These are phyloP conservation scores for Aphaenogaster floridana DNA, from an alignment of 1,140 invertebrate species.

Conservation along the genomic window DNA sequence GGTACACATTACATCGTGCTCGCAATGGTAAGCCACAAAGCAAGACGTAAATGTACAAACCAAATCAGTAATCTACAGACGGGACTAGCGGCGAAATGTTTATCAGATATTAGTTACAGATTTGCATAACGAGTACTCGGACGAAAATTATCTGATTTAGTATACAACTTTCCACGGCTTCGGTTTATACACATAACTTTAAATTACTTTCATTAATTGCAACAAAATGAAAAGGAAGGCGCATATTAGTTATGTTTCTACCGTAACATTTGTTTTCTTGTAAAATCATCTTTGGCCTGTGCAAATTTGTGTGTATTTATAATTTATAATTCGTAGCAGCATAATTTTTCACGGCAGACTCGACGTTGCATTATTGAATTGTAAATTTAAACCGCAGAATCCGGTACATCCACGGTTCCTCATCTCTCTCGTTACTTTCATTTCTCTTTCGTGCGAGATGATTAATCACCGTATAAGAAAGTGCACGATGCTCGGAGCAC, in stretches of 20 bases:
- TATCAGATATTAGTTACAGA: neutral
- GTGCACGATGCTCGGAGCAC: neutral
- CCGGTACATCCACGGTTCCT: neutral
- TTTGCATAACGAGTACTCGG: neutral
- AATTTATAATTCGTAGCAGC: constrained; percentile 26
- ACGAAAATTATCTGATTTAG: neutral
- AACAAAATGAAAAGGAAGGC: neutral
- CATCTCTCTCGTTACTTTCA: neutral
- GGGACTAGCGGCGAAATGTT: neutral
- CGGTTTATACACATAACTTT: neutral
- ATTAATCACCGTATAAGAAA: constrained; percentile 43
- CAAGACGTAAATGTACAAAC: constrained; percentile 12
- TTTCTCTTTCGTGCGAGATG: neutral
- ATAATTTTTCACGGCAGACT: constrained; percentile 23
- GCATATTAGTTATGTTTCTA: neutral
- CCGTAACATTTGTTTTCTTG: neutral
- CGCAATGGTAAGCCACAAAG: neutral
- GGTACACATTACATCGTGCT: neutral
- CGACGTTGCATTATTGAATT: constrained; percentile 21
- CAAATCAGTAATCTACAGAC: constrained; percentile 14
- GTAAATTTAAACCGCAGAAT: constrained; percentile 37
- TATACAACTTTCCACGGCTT: neutral
- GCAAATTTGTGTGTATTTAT: neutral
- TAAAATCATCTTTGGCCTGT: neutral
- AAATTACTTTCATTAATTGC: neutral